A percentile compares a stretch with the other conserved stretches of the same genome.
phyloP scores from a whole-genome alignment of 2,797 vertebrate genomes.

The Masticophis lateralis region DNA sequence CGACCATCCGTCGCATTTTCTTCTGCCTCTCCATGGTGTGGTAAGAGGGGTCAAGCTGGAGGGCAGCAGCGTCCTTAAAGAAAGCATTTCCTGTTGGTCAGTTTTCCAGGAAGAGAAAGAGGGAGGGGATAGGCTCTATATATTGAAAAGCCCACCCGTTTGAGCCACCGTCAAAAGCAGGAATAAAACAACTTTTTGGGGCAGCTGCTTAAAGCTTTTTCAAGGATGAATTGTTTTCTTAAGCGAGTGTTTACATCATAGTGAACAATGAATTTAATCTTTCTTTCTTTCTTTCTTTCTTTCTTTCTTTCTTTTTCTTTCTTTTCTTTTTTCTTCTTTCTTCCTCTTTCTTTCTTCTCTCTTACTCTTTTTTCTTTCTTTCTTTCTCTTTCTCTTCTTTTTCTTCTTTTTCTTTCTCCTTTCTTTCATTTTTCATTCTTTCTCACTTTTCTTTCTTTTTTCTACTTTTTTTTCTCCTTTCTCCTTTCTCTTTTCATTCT shows the following conservation, averaged over 20 bases:
- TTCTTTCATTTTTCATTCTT: too few species aligned
- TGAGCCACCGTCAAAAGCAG: neutral
- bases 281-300: too few species aligned
- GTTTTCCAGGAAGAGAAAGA: neutral
- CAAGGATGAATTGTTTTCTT: neutral
- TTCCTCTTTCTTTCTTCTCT: too few species aligned
- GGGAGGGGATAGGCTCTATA: neutral
- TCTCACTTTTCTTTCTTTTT: too few species aligned
- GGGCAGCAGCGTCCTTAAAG: neutral
- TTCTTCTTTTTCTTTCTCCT: too few species aligned
- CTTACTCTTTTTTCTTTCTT: too few species aligned
- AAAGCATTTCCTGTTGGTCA: neutral
- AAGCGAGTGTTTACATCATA: neutral
- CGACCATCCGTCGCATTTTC: conserved; percentile 77
- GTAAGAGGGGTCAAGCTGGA: conserved; percentile 56
- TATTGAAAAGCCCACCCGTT: neutral
- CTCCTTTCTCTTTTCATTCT: too few species aligned
- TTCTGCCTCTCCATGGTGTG: conserved; percentile 78
- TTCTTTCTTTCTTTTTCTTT: too few species aligned
- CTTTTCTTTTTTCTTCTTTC: too few species aligned
- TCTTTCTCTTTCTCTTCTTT: too few species aligned
- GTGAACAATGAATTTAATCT: neutral
- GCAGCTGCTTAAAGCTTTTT: neutral
- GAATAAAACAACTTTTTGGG: neutral
- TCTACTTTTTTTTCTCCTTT: too few species aligned